phyloP scores from a whole-genome alignment of 2,888 invertebrate species.

The Torymus tubicola region DNA sequence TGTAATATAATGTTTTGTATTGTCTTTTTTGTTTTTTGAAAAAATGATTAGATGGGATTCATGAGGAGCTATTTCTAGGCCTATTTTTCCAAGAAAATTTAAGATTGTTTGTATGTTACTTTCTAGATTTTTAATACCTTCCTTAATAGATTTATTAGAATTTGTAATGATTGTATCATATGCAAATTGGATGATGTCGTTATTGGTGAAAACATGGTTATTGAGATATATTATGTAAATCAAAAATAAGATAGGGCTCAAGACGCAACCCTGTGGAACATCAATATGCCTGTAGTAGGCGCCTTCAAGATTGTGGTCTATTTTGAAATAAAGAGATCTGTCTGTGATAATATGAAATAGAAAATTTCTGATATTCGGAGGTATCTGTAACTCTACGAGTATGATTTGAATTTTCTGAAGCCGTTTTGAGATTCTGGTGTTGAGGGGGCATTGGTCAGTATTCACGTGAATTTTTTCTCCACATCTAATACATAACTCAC shows the following conservation, averaged over 20 bases:
- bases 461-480: too few relatives aligned
- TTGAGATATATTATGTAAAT: slow-evolving; percentile 3
- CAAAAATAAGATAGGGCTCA: slow-evolving; percentile 26
- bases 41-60: slow-evolving; percentile 27
- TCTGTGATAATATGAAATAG: slow-evolving; percentile 21
- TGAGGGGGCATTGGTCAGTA: too few relatives aligned
- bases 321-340: slow-evolving; percentile 25
- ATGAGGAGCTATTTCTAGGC: not conserved
- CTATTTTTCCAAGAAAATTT: not conserved
- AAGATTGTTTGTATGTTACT: not conserved
- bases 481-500: not conserved
- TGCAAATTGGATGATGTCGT: slow-evolving; percentile 27
- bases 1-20: not conserved
- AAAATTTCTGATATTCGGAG: slow-evolving; percentile 15
- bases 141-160: not conserved
- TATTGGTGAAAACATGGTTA: not conserved
- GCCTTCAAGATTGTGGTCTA: not conserved
- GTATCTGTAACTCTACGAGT: slow-evolving; percentile 7
- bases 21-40: not conserved
- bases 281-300: slow-evolving; percentile 11
- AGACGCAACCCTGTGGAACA: slow-evolving; percentile 24
- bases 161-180: slow-evolving; percentile 18
- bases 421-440: slow-evolving; percentile 6
- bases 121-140: not conserved
- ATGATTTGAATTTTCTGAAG: slow-evolving; percentile 28